Evolutionary conservation across 2,797 vertebrate species (phyloP).

Genomic region (Erpetoichthys calabaricus): DNA sequence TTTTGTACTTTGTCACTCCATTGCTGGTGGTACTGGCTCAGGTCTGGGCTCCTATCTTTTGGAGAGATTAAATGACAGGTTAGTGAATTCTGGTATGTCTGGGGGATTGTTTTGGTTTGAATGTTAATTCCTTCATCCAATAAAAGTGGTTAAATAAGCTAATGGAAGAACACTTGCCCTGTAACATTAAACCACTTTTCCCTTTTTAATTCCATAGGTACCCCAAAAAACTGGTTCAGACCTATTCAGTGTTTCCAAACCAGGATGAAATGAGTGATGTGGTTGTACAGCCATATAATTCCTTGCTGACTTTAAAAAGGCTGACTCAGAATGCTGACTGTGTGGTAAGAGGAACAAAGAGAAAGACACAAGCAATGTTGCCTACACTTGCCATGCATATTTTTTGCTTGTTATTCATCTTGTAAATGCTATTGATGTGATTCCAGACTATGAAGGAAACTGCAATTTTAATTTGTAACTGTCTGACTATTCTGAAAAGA

Average conservation of each 20-base stretch:
- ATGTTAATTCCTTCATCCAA: no score
- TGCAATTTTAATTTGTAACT: neutral
- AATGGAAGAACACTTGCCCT: no score
- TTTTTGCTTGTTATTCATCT: neutral
- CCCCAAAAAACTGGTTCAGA: slow-evolving; percentile 93
- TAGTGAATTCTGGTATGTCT: slow-evolving; percentile 11
- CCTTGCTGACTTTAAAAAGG: slow-evolving; percentile 84
- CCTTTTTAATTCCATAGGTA: slow-evolving; percentile 45
- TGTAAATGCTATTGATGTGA: neutral
- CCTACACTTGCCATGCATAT: no score
- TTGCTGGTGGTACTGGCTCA: slow-evolving; percentile 83
- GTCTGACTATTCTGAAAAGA: neutral
- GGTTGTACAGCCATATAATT: slow-evolving; percentile 95
- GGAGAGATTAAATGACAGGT: slow-evolving; percentile 93
- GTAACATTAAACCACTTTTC: no score
- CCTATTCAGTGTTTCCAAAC: slow-evolving; percentile 92
- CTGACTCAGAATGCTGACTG: slow-evolving; percentile 95
- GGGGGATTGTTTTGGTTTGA: no score
- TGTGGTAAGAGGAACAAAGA: slow-evolving; percentile 56
- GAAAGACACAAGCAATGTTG: no score
- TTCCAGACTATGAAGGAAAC: neutral
- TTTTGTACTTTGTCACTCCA: slow-evolving; percentile 91
- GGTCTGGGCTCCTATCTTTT: slow-evolving; percentile 86
- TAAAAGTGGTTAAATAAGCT: no score
- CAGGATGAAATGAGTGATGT: slow-evolving; percentile 98